These are phyloP conservation scores for Adoxophyes honmai DNA, from an alignment of 1,140 invertebrate genomes.

Conservation along the genomic window DNA sequence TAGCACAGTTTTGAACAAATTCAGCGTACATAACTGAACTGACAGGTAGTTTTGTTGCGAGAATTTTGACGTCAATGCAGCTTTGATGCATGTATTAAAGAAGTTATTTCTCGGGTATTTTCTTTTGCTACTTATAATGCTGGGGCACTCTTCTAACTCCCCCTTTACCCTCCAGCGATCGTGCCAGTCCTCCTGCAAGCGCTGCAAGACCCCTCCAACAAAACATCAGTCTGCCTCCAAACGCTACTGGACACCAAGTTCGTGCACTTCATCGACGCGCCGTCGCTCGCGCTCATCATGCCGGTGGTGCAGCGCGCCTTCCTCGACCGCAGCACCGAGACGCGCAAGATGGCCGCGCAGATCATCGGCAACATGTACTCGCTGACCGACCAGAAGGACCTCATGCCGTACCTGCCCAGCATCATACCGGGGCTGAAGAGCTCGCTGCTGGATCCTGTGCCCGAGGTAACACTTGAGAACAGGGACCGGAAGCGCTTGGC, in stretches of 20 bases:
- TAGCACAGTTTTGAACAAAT: too few relatives aligned
- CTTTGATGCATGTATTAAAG: too few relatives aligned
- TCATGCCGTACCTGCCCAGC: constrained; percentile 96
- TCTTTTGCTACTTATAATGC: too few relatives aligned
- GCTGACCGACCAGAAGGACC: constrained; percentile 98
- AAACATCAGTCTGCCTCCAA: constrained; percentile 94
- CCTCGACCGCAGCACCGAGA: constrained; percentile 97
- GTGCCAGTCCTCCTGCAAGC: constrained; percentile 94
- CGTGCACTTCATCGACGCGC: constrained; percentile 99
- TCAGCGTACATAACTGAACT: too few relatives aligned
- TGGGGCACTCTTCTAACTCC: too few relatives aligned
- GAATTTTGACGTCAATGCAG: too few relatives aligned
- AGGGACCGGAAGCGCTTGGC: too few relatives aligned
- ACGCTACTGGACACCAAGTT: constrained; percentile 98
- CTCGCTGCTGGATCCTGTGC: constrained; percentile 97
- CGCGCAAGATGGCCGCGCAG: constrained; percentile 98
- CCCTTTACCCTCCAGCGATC: constrained; percentile 81
- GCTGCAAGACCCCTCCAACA: constrained; percentile 97
- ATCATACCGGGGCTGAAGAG: constrained; percentile 98
- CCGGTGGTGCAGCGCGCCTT: constrained; percentile 98
- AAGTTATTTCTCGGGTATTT: too few relatives aligned
- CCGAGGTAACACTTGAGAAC: constrained; percentile 82
- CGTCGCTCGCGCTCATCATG: constrained; percentile 99
- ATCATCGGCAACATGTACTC: constrained; percentile 99
- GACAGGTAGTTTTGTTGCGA: too few relatives aligned